Percentiles rank a stretch among this genome's conserved stretches.
Evolutionary conservation across 1,140 invertebrate species (phyloP).

Genomic region (Zaprionus tsacasi): DNA sequence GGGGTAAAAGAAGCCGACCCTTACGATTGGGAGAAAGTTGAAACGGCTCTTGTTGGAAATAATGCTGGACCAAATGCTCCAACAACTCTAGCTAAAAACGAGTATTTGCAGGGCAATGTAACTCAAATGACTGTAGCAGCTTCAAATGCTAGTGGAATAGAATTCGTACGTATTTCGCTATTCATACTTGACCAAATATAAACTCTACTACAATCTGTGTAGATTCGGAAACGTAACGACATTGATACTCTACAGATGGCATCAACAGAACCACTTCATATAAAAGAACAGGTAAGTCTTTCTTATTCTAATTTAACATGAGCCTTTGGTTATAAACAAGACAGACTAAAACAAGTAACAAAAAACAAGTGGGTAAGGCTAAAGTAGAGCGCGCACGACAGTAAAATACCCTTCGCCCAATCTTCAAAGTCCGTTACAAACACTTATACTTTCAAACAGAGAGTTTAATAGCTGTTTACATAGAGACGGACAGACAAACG

Average conservation of each 20-base stretch:
- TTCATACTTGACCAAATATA: background rate
- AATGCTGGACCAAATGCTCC: conserved; percentile 51
- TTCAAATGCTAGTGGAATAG: conserved; percentile 81
- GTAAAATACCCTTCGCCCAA: no score
- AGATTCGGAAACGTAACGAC: conserved; percentile 74
- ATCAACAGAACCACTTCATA: conserved; percentile 76
- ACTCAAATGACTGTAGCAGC: conserved; percentile 84
- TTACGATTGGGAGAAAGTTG: conserved; percentile 97
- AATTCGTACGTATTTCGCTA: conserved; percentile 64
- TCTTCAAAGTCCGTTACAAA: no score
- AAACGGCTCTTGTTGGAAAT: conserved; percentile 50
- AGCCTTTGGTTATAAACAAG: background rate
- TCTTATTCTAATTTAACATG: background rate
- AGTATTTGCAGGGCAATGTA: conserved; percentile 81
- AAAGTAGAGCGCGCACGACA: no score
- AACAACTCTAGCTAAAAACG: conserved; percentile 66
- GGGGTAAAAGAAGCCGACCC: conserved; percentile 95
- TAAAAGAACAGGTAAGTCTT: conserved; percentile 74
- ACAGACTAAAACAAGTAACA: no score
- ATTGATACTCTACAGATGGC: conserved; percentile 75
- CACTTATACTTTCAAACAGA: no score
- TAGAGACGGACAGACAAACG: no score
- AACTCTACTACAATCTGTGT: background rate
- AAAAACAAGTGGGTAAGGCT: no score
- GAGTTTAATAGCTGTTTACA: no score